Conservation (phyloP, 2,797 vertebrate species). For the Benthosema pterotum region DNA sequence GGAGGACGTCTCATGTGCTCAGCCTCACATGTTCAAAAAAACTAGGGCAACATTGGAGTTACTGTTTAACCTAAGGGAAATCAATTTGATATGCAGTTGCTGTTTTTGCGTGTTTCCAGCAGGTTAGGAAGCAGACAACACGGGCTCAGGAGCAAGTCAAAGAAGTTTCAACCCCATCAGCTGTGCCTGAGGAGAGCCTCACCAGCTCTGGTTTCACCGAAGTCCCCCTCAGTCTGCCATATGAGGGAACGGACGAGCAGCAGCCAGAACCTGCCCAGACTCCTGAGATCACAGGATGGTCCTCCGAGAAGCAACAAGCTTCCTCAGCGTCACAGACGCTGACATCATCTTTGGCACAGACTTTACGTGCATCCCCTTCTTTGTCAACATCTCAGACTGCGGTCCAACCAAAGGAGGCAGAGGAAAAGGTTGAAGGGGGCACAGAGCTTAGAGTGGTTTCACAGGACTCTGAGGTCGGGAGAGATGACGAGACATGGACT, state of each 20-base stretch:
- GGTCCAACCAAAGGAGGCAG: constrained; percentile 19
- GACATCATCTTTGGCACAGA: constrained; percentile 30
- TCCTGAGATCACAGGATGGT: constrained; percentile 26
- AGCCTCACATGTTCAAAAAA: constrained; percentile 2
- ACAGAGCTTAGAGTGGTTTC: constrained; percentile 36
- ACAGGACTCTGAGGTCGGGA: constrained; percentile 29
- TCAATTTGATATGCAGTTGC: not conserved
- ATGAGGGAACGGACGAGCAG: constrained; percentile 44
- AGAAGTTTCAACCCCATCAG: constrained; percentile 40
- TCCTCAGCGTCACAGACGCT: constrained; percentile 29
- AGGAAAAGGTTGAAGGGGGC: constrained; percentile 20
- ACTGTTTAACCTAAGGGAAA: not conserved
- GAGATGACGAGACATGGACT: constrained; percentile 48
- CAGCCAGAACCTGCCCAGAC: constrained; percentile 20
- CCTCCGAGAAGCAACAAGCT: constrained; percentile 39
- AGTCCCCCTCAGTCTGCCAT: constrained; percentile 73
- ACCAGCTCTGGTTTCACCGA: constrained; percentile 69
- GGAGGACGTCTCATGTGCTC: not conserved
- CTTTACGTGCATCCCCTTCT: constrained; percentile 31
- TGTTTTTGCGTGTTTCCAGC: constrained; percentile 36
- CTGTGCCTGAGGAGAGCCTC: constrained; percentile 46
- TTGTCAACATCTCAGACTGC: constrained; percentile 25
- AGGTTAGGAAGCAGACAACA: constrained; percentile 72
- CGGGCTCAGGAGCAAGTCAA: constrained; percentile 55
- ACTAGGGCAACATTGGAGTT: not conserved